These are phyloP conservation scores for Drosophila greeni DNA, from an alignment of 2,888 invertebrate species.

Conservation along the genomic window DNA sequence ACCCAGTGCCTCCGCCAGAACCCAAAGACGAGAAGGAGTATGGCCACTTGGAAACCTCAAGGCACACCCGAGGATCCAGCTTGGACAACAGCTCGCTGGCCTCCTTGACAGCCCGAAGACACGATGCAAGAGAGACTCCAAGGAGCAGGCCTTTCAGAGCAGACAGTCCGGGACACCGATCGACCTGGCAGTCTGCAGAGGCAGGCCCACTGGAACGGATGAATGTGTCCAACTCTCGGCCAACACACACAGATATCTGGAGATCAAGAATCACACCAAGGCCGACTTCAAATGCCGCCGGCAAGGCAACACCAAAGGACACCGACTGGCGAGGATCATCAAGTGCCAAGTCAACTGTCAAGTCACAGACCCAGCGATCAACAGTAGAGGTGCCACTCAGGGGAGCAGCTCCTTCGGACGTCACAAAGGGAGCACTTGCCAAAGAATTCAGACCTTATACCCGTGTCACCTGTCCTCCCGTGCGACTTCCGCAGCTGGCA, in stretches of 20 bases:
- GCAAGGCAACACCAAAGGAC: background rate
- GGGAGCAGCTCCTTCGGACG: background rate
- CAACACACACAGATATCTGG: background rate
- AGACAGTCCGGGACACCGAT: background rate
- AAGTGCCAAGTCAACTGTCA: too few species aligned
- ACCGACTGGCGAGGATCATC: background rate
- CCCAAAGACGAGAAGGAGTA: background rate
- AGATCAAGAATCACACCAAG: too few species aligned
- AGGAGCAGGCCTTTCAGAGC: background rate
- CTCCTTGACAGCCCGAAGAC: background rate
- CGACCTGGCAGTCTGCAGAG: background rate
- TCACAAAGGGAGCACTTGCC: background rate
- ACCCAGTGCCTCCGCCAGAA: background rate
- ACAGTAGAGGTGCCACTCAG: background rate
- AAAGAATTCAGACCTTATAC: background rate
- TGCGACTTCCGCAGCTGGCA: slow-evolving; percentile 6
- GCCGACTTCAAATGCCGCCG: background rate
- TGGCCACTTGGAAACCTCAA: background rate
- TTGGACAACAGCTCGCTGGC: slow-evolving; percentile 7
- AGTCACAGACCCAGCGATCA: background rate
- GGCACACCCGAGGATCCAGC: slow-evolving; percentile 1
- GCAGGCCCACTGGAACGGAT: too few species aligned
- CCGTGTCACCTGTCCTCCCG: background rate
- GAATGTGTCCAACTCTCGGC: background rate
- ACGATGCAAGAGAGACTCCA: background rate